phyloP scores from a whole-genome alignment of 2,888 invertebrate genomes.

The Ormyrus thymus region DNA sequence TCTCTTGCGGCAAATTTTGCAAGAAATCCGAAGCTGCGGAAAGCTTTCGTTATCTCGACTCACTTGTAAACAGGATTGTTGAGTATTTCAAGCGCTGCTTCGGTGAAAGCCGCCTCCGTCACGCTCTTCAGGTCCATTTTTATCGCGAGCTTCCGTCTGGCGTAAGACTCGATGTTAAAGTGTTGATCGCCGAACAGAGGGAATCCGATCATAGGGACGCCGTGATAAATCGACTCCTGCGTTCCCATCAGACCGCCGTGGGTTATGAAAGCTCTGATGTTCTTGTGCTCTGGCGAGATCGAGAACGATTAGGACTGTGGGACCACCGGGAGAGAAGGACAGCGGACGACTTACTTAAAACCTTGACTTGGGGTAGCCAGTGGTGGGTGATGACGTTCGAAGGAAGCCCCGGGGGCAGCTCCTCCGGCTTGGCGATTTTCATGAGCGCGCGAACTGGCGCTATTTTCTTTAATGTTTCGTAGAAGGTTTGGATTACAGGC shows the following conservation, averaged over 20 bases:
- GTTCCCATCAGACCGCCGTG: constrained; percentile 66
- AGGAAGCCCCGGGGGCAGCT: constrained; percentile 66
- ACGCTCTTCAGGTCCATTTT: not conserved
- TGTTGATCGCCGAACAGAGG: constrained; percentile 66
- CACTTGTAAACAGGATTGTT: constrained; percentile 32
- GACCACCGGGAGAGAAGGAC: no score
- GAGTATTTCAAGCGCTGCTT: constrained; percentile 13
- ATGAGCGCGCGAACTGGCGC: constrained; percentile 68
- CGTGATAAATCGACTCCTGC: constrained; percentile 63
- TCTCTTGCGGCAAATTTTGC: no score
- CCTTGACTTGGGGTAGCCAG: constrained; percentile 67
- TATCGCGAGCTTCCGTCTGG: constrained; percentile 60
- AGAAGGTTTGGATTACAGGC: constrained; percentile 61
- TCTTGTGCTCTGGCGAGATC: constrained; percentile 64
- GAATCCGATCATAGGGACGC: constrained; percentile 65
- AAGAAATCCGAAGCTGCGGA: no score
- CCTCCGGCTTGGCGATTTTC: constrained; percentile 66
- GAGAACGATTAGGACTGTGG: not conserved
- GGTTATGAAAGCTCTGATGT: constrained; percentile 62
- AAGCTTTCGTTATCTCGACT: not conserved
- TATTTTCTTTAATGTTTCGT: constrained; percentile 65
- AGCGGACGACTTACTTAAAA: constrained; percentile 62
- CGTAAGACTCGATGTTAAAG: constrained; percentile 62
- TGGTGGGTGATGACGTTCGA: constrained; percentile 67
- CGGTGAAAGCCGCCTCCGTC: constrained; percentile 2